Evolutionary conservation across 2,888 invertebrate species (phyloP), one percentile per base, ranked within the genome.

Genomic region (Drosophila demipolita): DNA sequence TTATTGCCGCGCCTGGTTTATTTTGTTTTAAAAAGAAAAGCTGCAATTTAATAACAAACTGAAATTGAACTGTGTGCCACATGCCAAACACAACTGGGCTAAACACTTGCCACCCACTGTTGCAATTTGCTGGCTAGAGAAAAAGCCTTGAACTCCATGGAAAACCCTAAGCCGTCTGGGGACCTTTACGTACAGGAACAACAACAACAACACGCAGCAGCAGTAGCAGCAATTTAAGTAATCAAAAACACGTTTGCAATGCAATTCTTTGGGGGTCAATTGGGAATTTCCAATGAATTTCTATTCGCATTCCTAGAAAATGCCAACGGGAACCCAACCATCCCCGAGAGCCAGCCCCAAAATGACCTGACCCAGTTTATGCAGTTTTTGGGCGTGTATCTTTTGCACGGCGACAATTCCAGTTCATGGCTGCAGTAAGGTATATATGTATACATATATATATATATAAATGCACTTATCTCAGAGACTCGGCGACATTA

Each of bases 331-430:
- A 49, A 42, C 11, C 32, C 33, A 45, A 45, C 33, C 36, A 42
- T 9, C 50, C 6, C n/a, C 1, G 45, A 15, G 23, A 5, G 1
- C 17, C 42, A 50, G 8, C 29, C 15, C 32, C n/a, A 69, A 52
- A 29, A 35, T 87, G 87, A 87, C 90, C 89, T 87, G 87, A 87
- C 87, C 87, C 85, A 87, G 87, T 87, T 89, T 69, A 67, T 81
- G 70, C 76, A 82, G 63, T 73, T 86, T 83, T 90, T 81, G 87
- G 90, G 90, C 85, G 90, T 90, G 90, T 89, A 82, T 87, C 77
- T 81, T 68, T 82, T 69, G 76, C 81, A 75, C 67, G 79, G 66
- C 63, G 45, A 66, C 64, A 78, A 53, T 82, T 82, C 60, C 85
- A 85, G 89, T 87, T 89, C 86, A 89, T 80, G 90, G 89, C 77